Percentiles rank a stretch among this genome's conserved stretches.
These are phyloP conservation scores for Perdita meconis DNA, from an alignment of 2,888 invertebrate species.

Conservation along the genomic window DNA sequence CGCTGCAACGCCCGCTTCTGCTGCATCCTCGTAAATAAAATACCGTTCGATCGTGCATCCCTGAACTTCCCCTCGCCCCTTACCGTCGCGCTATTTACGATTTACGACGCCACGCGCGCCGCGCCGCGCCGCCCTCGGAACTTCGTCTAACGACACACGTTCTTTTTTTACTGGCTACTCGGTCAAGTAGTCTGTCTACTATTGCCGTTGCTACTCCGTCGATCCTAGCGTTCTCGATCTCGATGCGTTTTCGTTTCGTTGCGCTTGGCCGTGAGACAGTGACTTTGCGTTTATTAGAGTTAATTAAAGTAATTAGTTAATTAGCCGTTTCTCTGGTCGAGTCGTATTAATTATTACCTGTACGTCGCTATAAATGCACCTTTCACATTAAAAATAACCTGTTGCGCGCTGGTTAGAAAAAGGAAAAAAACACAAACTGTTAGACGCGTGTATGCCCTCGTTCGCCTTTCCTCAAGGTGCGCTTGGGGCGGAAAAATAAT, in stretches of 20 bases:
- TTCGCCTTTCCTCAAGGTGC: constrained; percentile 21
- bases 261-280: not conserved
- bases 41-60: constrained; percentile 68
- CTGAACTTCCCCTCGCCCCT: constrained; percentile 15
- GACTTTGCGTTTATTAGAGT: not conserved
- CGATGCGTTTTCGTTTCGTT: constrained; percentile 2
- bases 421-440: constrained; percentile 6
- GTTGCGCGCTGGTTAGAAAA: constrained; percentile 23
- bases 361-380: constrained; percentile 40
- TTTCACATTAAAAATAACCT: constrained; percentile 49
- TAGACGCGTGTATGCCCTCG: constrained; percentile 27
- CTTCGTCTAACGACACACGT: constrained; percentile 62
- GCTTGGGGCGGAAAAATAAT: constrained; percentile 37
- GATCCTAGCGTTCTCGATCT: not conserved
- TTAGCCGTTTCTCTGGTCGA: constrained; percentile 10
- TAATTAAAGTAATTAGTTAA: too few relatives aligned
- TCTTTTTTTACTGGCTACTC: constrained; percentile 41
- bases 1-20: constrained; percentile 50
- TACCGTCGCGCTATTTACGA: constrained; percentile 56
- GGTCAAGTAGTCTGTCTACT: not conserved
- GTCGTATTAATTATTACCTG: constrained; percentile 33
- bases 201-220: constrained; percentile 6
- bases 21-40: constrained; percentile 73
- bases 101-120: constrained; percentile 58
- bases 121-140: constrained; percentile 27